Evolutionary conservation across 2,797 vertebrate genomes (phyloP).

Genomic region (Meda fulgida): DNA sequence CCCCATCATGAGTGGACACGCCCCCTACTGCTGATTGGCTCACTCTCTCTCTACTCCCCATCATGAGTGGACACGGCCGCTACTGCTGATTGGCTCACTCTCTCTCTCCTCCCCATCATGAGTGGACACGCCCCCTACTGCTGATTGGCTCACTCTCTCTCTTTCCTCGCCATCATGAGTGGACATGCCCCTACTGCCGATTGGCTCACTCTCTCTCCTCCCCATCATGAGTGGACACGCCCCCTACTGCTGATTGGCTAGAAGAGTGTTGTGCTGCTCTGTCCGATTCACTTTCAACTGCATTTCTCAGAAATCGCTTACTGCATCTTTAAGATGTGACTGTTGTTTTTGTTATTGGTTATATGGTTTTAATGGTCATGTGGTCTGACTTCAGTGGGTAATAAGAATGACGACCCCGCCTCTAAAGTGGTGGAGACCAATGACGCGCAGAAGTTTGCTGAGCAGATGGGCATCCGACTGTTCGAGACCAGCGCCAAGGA

Average conservation of each 20-base stretch:
- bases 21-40: too few relatives aligned
- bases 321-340: not conserved
- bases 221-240: not conserved
- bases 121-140: too few relatives aligned
- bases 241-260: not conserved
- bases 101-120: too few relatives aligned
- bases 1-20: too few relatives aligned
- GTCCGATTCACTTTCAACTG: not conserved
- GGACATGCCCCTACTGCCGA: too few relatives aligned
- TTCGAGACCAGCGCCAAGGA: constrained; percentile 99
- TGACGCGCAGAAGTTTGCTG: constrained; percentile 97
- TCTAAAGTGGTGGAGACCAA: constrained; percentile 98
- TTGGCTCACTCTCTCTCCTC: too few relatives aligned
- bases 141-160: too few relatives aligned
- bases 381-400: constrained; percentile 84
- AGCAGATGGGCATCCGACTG: constrained; percentile 97
- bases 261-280: not conserved
- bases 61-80: too few relatives aligned
- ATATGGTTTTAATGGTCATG: not conserved
- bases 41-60: too few relatives aligned
- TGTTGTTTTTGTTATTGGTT: not conserved
- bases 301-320: not conserved
- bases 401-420: constrained; percentile 97
- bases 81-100: too few relatives aligned
- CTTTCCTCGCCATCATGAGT: too few relatives aligned